These are phyloP conservation scores for Ennomos quercinarius DNA, from an alignment of 2,888 invertebrate species.

Conservation along the genomic window DNA sequence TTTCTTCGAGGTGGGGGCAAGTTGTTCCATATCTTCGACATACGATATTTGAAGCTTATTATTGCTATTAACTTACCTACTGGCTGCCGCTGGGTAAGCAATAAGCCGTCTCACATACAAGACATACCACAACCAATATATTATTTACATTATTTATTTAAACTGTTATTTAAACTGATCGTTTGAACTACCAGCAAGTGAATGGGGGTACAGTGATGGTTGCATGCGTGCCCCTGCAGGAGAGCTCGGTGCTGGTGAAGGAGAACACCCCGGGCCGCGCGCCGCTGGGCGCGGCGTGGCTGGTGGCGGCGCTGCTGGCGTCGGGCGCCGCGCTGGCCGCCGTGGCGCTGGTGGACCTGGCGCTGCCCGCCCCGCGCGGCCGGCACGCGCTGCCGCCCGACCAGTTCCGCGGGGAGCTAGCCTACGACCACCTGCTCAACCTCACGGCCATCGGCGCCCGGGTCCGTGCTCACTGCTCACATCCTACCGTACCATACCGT, in stretches of 20 bases:
- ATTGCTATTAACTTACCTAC: no score
- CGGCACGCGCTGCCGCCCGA: slow-evolving; percentile 45
- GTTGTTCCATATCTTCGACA: no score
- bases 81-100: no score
- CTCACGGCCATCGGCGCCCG: slow-evolving; percentile 87
- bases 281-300: slow-evolving; percentile 59
- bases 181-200: no score
- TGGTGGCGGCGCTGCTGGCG: slow-evolving; percentile 81
- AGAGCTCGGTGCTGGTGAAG: slow-evolving; percentile 46
- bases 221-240: background rate
- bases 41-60: no score
- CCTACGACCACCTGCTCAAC: slow-evolving; percentile 87
- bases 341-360: slow-evolving; percentile 84
- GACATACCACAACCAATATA: no score
- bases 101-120: no score
- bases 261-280: slow-evolving; percentile 53
- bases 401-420: slow-evolving; percentile 84
- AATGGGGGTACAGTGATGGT: no score
- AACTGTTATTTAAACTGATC: no score
- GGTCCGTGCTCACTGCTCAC: slow-evolving; percentile 57
- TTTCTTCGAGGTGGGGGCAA: no score
- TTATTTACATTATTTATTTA: no score
- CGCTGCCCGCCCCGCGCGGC: slow-evolving; percentile 82
- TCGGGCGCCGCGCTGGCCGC: slow-evolving; percentile 78
- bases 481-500: no score